Conservation (phyloP, 2,888 invertebrate genomes). For the Dryocosmus kuriphilus region DNA sequence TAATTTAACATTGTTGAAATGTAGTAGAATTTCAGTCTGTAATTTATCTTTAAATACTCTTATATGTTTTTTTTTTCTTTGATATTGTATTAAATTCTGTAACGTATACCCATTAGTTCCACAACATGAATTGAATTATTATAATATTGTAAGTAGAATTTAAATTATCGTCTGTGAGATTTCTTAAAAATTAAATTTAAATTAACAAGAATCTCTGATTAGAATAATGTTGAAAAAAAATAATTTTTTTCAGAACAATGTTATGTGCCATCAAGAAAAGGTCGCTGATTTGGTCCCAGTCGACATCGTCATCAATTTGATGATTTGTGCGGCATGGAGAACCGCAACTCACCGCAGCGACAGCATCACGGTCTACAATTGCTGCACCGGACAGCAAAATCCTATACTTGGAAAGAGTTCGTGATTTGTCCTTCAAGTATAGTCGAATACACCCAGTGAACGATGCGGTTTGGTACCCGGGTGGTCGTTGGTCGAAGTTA, state of each 20-base stretch:
- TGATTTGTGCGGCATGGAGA: conserved; percentile 95
- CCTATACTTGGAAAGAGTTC: conserved; percentile 95
- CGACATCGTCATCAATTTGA: conserved; percentile 94
- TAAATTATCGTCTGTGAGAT: too few relatives aligned
- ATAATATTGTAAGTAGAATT: too few relatives aligned
- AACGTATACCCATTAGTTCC: too few relatives aligned
- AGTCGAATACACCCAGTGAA: conserved; percentile 90
- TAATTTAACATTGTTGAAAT: too few relatives aligned
- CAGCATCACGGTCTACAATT: conserved; percentile 93
- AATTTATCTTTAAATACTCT: too few relatives aligned
- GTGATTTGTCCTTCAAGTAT: conserved; percentile 90
- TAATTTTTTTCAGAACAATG: conserved; percentile 86
- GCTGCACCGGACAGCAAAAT: conserved; percentile 95
- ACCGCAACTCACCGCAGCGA: conserved; percentile 82
- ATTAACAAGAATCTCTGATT: too few relatives aligned
- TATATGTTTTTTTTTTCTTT: not conserved
- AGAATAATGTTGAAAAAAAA: too few relatives aligned
- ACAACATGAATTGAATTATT: too few relatives aligned
- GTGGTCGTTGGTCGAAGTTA: conserved; percentile 88
- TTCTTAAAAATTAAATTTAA: too few relatives aligned
- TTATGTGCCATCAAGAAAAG: conserved; percentile 88
- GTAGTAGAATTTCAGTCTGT: too few relatives aligned
- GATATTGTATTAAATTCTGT: too few relatives aligned
- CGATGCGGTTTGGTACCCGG: conserved; percentile 91
- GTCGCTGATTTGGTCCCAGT: conserved; percentile 93